Conservation (phyloP, 2,797 vertebrate genomes). For the Darevskia nairensis region DNA sequence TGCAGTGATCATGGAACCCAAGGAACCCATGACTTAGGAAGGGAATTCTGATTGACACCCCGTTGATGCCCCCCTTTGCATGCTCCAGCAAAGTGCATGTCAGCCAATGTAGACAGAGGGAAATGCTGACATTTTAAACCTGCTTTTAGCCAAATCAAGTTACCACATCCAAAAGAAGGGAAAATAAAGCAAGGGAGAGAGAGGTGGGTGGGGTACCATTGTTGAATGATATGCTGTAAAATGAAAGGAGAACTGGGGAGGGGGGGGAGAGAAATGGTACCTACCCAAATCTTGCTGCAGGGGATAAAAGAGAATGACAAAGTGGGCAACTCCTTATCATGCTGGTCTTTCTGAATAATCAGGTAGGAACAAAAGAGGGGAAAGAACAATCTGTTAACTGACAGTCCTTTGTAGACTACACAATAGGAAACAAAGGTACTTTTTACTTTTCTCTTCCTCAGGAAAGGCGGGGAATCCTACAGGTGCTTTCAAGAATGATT, state of each 20-base stretch:
- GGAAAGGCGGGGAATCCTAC: constrained; percentile 22
- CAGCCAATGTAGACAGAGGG: background rate
- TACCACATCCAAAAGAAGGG: background rate
- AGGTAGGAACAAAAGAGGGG: constrained; percentile 16
- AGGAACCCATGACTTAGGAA: too few relatives aligned
- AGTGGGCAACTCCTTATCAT: background rate
- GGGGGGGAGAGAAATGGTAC: constrained; percentile 25
- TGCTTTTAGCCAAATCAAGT: background rate
- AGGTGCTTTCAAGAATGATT: fast-evolving
- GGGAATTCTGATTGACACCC: background rate
- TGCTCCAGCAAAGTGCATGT: background rate
- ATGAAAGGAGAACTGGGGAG: background rate
- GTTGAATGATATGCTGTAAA: constrained; percentile 9
- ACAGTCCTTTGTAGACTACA: constrained; percentile 9
- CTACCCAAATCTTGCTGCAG: fast-evolving
- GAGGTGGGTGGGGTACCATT: background rate
- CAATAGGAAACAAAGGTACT: constrained; percentile 16
- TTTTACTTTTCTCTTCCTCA: constrained; percentile 35
- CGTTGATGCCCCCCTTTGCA: background rate
- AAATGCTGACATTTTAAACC: fast-evolving
- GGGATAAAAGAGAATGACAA: background rate
- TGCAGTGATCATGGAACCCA: too few relatives aligned
- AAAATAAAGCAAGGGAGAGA: background rate
- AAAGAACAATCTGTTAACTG: background rate
- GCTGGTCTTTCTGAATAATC: background rate